A percentile compares a stretch with the other conserved stretches of the same genome.
phyloP scores from a whole-genome alignment of 2,797 vertebrate species.

The Stomatorhinus walkeri region DNA sequence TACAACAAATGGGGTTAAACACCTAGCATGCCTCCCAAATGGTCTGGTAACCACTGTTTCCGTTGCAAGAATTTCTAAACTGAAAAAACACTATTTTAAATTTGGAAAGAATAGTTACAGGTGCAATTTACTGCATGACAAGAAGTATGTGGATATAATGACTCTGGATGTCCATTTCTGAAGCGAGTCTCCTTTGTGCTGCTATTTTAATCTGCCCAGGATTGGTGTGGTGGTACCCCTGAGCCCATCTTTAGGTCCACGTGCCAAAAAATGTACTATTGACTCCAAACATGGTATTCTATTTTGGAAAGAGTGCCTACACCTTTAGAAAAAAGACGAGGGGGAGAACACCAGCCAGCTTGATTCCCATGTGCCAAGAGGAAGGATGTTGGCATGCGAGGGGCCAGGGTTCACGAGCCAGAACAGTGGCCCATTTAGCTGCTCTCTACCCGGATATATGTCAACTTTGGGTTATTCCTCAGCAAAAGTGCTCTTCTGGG shows the following conservation, averaged over 20 bases:
- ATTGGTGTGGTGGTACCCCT: slow-evolving; percentile 15
- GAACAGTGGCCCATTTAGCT: slow-evolving; percentile 24
- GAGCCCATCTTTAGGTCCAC: background rate
- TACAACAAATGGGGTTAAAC: background rate
- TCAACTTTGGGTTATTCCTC: slow-evolving; percentile 22
- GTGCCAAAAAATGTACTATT: slow-evolving; percentile 31
- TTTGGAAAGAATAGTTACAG: background rate
- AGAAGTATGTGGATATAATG: slow-evolving; percentile 35
- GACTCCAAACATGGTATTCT: slow-evolving; percentile 46
- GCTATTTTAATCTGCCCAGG: slow-evolving; percentile 23
- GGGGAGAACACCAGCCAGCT: slow-evolving; percentile 35
- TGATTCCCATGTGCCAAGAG: slow-evolving; percentile 38
- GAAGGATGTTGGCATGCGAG: slow-evolving; percentile 22
- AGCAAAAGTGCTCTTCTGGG: slow-evolving; percentile 17
- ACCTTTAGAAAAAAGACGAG: slow-evolving; percentile 39
- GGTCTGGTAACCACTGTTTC: background rate
- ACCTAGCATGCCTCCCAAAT: background rate
- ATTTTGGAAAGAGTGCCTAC: slow-evolving; percentile 34
- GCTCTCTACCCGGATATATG: slow-evolving; percentile 20
- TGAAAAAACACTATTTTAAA: background rate
- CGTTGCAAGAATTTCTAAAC: background rate
- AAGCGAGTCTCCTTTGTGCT: slow-evolving; percentile 33
- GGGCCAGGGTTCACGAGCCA: background rate
- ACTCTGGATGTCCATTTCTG: slow-evolving; percentile 34
- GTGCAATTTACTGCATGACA: slow-evolving; percentile 18